Percentiles rank a stretch among this genome's conserved stretches.
phyloP scores from a whole-genome alignment of 1,140 invertebrate genomes.

The Portunus trituberculatus region DNA sequence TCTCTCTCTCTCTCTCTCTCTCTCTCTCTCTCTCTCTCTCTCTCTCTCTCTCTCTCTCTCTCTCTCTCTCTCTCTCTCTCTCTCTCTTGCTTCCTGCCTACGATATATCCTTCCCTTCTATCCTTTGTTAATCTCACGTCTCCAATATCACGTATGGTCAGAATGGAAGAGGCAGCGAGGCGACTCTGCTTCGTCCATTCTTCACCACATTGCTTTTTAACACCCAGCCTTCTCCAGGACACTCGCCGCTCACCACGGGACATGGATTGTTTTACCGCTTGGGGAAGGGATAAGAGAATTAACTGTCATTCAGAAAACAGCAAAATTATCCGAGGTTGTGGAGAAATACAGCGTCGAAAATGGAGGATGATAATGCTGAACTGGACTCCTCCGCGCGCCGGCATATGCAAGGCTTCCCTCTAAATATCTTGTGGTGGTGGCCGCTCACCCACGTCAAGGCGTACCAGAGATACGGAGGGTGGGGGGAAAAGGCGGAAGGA shows the following conservation, averaged over 20 bases:
- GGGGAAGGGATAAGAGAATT: neutral
- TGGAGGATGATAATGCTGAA: neutral
- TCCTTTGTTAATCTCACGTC: neutral
- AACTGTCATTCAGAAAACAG: neutral
- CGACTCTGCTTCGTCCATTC: neutral
- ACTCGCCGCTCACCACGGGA: neutral
- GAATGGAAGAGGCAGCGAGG: neutral
- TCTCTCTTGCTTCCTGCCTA: conserved; percentile 26
- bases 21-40: conserved; percentile 29
- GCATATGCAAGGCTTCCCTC: conserved; percentile 34
- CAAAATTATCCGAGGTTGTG: neutral
- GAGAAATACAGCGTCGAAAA: neutral
- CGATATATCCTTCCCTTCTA: neutral
- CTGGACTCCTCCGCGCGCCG: neutral
- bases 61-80: conserved; percentile 10
- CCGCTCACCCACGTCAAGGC: neutral
- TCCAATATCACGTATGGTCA: conserved; percentile 24
- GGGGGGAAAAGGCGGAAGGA: neutral
- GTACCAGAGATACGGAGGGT: neutral
- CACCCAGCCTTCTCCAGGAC: neutral
- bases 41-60: conserved; percentile 29
- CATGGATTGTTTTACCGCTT: neutral
- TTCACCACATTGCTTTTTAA: neutral
- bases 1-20: conserved; percentile 25
- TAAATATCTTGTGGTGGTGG: conserved; percentile 41